These are phyloP conservation scores for Caradrina clavipalpis DNA, from an alignment of 2,888 invertebrate genomes.

Conservation along the genomic window DNA sequence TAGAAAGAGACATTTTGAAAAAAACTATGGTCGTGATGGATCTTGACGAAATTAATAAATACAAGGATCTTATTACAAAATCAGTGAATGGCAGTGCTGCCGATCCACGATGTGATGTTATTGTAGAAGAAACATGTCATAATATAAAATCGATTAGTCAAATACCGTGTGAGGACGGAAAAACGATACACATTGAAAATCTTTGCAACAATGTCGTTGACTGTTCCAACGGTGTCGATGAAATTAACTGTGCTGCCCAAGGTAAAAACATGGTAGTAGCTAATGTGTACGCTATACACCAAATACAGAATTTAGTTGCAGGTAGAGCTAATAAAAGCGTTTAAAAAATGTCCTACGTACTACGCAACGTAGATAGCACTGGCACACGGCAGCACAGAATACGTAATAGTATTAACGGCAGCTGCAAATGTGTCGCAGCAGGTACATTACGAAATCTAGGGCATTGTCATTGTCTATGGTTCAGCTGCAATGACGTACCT, in stretches of 20 bases:
- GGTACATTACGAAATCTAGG: neutral
- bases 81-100: conserved; percentile 35
- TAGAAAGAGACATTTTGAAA: conserved; percentile 4
- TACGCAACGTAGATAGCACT: no score
- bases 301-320: neutral
- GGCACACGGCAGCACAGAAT: no score
- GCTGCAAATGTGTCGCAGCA: neutral
- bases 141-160: conserved; percentile 72
- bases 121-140: conserved; percentile 69
- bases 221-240: conserved; percentile 78
- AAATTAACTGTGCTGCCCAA: conserved; percentile 75
- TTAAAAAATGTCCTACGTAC: neutral
- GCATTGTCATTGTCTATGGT: no score
- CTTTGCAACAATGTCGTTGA: conserved; percentile 78
- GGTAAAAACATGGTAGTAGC: conserved; percentile 62
- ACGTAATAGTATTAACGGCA: no score
- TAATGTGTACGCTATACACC: neutral
- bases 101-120: conserved; percentile 61
- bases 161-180: conserved; percentile 71
- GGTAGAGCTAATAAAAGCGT: neutral
- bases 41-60: conserved; percentile 47
- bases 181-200: conserved; percentile 69
- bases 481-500: no score
- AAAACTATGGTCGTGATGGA: conserved; percentile 15
- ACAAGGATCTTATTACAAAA: conserved; percentile 43